A percentile compares a stretch with the other conserved stretches of the same genome.
phyloP scores from a whole-genome alignment of 2,888 invertebrate species.

The Molanna angustata region DNA sequence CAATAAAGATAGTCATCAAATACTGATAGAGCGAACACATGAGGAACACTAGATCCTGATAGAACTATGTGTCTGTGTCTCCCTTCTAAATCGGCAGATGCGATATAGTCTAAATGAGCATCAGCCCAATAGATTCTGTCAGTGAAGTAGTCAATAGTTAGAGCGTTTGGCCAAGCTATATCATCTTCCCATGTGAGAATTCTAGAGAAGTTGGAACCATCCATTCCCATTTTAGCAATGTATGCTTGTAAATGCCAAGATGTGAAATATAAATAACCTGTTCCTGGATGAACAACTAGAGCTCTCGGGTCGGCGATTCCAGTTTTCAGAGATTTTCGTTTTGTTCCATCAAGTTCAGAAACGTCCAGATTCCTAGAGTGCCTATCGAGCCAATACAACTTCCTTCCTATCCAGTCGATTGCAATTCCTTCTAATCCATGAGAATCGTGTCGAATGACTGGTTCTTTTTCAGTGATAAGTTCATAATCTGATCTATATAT shows the following conservation, averaged over 20 bases:
- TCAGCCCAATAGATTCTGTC: slow-evolving; percentile 97
- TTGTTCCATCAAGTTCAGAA: slow-evolving; percentile 88
- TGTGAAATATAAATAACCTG: slow-evolving; percentile 90
- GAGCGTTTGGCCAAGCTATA: slow-evolving; percentile 97
- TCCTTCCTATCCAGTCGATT: slow-evolving; percentile 94
- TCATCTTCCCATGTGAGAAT: slow-evolving; percentile 91
- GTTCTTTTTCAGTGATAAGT: slow-evolving; percentile 64
- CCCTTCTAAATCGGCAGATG: slow-evolving; percentile 91
- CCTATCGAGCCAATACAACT: slow-evolving; percentile 95
- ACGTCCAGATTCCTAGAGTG: slow-evolving; percentile 95
- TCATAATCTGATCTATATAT: slow-evolving; percentile 74
- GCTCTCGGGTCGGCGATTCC: slow-evolving; percentile 93
- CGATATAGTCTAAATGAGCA: slow-evolving; percentile 97
- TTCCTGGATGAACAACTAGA: slow-evolving; percentile 91
- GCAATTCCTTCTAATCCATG: slow-evolving; percentile 97
- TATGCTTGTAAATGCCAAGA: slow-evolving; percentile 96
- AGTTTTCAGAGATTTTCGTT: slow-evolving; percentile 83
- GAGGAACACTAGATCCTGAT: slow-evolving; percentile 81
- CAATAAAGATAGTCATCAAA: slow-evolving; percentile 94
- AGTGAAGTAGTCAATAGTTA: slow-evolving; percentile 95
- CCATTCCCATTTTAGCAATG: slow-evolving; percentile 96
- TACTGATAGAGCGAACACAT: slow-evolving; percentile 90
- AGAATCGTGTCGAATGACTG: slow-evolving; percentile 88
- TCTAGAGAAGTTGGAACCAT: slow-evolving; percentile 85
- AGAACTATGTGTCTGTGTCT: slow-evolving; percentile 79